Conservation (phyloP, 2,113 vertebrate species). For the Dascyllus trimaculatus region DNA sequence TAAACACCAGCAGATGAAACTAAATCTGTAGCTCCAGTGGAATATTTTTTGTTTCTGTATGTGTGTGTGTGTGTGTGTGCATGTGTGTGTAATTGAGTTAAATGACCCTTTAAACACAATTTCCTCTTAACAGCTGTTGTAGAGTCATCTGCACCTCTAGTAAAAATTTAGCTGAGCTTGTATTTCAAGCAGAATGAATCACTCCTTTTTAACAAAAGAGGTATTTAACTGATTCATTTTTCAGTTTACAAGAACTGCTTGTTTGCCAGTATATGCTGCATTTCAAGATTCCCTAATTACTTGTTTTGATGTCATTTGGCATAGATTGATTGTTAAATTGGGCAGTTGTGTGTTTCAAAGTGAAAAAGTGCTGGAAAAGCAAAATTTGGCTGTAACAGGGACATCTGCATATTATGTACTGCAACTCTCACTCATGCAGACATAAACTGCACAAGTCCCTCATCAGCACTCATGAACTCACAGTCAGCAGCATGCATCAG, state of each 20-base stretch:
- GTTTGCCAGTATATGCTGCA: neutral
- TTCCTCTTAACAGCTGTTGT: slow-evolving; percentile 33
- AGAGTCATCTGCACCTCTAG: slow-evolving; percentile 14
- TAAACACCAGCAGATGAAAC: slow-evolving; percentile 3
- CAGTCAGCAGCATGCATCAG: slow-evolving; percentile 67
- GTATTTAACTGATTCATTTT: neutral
- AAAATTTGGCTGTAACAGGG: neutral
- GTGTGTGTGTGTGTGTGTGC: neutral
- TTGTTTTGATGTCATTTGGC: neutral
- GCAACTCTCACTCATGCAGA: slow-evolving; percentile 20
- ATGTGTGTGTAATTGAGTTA: slow-evolving; percentile 10
- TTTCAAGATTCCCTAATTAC: neutral
- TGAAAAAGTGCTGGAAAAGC: slow-evolving; percentile 3
- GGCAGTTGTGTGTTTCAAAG: neutral
- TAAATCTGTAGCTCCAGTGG: slow-evolving; percentile 6
- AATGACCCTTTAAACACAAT: slow-evolving; percentile 19
- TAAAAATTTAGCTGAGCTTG: slow-evolving; percentile 1
- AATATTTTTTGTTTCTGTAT: neutral
- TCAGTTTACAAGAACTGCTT: no score
- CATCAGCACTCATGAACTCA: slow-evolving; percentile 60
- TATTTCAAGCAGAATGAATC: slow-evolving; percentile 12
- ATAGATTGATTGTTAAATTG: neutral
- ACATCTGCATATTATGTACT: slow-evolving; percentile 11
- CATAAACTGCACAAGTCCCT: slow-evolving; percentile 36
- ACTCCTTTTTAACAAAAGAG: neutral